These are phyloP conservation scores for Drosophila eohydei DNA, from an alignment of 2,888 invertebrate species.

Conservation along the genomic window DNA sequence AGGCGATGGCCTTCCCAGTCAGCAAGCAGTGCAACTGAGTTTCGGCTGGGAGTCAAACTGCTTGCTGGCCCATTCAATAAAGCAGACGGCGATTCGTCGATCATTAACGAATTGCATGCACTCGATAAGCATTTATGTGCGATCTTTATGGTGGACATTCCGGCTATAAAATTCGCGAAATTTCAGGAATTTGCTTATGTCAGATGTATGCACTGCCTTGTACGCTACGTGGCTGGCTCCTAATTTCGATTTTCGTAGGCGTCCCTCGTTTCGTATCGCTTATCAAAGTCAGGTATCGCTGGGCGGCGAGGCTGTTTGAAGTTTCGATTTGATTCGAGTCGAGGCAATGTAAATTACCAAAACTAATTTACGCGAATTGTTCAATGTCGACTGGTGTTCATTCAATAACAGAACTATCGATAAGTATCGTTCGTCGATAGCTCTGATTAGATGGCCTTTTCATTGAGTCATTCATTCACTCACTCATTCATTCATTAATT, in stretches of 20 bases:
- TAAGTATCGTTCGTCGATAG: slow-evolving; percentile 1
- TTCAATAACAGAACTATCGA: slow-evolving; percentile 1
- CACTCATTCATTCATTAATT: background rate
- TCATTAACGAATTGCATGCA: slow-evolving; percentile 13
- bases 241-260: slow-evolving; percentile 14
- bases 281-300: slow-evolving; percentile 37
- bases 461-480: background rate
- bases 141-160: slow-evolving; percentile 19
- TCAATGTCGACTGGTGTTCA: slow-evolving; percentile 7
- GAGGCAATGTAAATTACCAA: slow-evolving; percentile 3
- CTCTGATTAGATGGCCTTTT: background rate
- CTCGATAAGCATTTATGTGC: slow-evolving; percentile 17
- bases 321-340: slow-evolving; percentile 20
- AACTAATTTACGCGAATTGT: slow-evolving; percentile 26
- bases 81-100: background rate
- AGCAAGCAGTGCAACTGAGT: no score
- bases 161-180: slow-evolving; percentile 1
- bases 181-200: background rate
- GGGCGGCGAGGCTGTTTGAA: slow-evolving; percentile 43
- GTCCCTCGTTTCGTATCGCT: slow-evolving; percentile 32
- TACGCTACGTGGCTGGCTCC: slow-evolving; percentile 4
- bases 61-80: background rate
- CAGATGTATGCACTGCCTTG: slow-evolving; percentile 4
- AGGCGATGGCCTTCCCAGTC: no score
- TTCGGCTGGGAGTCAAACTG: background rate